Evolutionary conservation across 1,140 invertebrate genomes (phyloP).

Genomic region (Calephelis nemesis): DNA sequence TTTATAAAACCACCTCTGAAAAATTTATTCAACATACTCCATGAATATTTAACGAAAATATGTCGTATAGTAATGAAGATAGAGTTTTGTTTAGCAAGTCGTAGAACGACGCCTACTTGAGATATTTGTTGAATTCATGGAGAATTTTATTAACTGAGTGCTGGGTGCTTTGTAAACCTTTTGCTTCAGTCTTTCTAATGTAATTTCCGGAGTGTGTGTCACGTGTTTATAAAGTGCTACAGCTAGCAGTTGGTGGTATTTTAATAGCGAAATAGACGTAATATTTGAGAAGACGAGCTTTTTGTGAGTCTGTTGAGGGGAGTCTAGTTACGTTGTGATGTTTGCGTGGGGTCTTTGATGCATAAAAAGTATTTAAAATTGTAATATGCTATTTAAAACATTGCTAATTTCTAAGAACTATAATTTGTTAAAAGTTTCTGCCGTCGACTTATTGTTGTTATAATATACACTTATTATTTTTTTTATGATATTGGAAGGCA

Average conservation of each 20-base stretch:
- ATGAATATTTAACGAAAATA: constrained; percentile 2
- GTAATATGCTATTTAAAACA: too few species aligned
- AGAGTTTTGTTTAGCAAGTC: neutral
- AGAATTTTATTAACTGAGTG: constrained; percentile 16
- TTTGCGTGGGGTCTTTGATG: too few species aligned
- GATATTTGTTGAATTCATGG: constrained; percentile 6
- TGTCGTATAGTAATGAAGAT: neutral
- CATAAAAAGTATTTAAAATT: neutral
- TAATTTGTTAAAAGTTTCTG: too few species aligned
- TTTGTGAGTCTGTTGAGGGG: too few species aligned
- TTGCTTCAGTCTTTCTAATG: neutral
- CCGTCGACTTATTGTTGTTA: too few species aligned
- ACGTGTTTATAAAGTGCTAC: neutral
- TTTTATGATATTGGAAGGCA: too few species aligned
- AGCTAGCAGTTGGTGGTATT: neutral
- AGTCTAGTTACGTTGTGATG: too few species aligned
- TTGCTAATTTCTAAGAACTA: too few species aligned
- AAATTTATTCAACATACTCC: neutral
- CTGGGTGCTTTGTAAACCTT: constrained; percentile 3
- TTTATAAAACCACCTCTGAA: neutral
- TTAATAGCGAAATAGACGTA: neutral
- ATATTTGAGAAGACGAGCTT: neutral
- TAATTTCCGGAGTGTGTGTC: neutral
- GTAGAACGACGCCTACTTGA: constrained; percentile 1
- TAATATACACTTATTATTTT: too few species aligned